phyloP scores from a whole-genome alignment of 2,888 invertebrate genomes.

The Nomada fucata region DNA sequence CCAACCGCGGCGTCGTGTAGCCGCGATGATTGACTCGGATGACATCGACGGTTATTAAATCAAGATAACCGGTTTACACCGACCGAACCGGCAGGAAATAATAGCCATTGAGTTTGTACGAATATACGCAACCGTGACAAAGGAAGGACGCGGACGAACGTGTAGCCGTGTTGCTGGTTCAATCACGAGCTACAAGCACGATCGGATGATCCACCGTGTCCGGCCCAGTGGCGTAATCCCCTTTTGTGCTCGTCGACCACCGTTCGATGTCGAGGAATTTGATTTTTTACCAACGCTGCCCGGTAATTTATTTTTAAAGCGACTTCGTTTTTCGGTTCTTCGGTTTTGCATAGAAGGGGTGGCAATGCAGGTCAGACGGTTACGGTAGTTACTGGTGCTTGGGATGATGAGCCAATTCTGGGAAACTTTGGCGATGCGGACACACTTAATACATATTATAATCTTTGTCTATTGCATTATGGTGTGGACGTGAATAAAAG shows the following conservation, averaged over 20 bases:
- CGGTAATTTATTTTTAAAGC: no score
- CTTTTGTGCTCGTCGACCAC: not conserved
- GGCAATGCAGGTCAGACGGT: no score
- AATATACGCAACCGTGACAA: constrained; percentile 71
- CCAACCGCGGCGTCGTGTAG: constrained; percentile 20
- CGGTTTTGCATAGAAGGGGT: no score
- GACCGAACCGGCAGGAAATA: constrained; percentile 64
- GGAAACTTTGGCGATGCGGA: no score
- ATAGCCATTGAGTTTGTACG: constrained; percentile 71
- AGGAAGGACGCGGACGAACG: constrained; percentile 58
- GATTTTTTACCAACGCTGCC: no score
- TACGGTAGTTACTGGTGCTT: no score
- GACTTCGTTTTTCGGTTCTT: no score
- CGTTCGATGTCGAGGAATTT: not conserved
- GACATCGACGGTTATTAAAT: constrained; percentile 80
- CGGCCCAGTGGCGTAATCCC: constrained; percentile 71
- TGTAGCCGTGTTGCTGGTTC: constrained; percentile 65
- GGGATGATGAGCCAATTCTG: no score
- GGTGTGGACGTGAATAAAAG: no score
- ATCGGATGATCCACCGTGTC: constrained; percentile 61
- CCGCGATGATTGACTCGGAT: constrained; percentile 57
- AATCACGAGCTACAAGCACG: constrained; percentile 74
- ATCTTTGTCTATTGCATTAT: no score
- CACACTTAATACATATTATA: no score
- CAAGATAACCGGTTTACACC: constrained; percentile 73